A percentile compares a stretch with the other conserved stretches of the same genome.
Evolutionary conservation across 2,797 vertebrate genomes (phyloP).

Genomic region (Gadopsis bispinosus): DNA sequence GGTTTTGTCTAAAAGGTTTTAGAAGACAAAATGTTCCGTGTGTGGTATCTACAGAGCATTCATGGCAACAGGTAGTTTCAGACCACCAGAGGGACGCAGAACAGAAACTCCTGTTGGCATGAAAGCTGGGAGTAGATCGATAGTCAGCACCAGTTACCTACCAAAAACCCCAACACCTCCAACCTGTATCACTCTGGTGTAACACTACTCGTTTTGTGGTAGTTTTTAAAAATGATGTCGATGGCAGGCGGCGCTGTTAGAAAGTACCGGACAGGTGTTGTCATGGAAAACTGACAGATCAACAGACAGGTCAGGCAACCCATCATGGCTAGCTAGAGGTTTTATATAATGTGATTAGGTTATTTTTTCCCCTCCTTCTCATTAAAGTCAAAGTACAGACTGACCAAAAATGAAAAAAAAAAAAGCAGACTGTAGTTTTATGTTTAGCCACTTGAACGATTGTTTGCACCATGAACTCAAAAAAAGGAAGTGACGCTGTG

Average conservation of each 20-base stretch:
- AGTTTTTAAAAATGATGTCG: slow-evolving; percentile 14
- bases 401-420: slow-evolving; percentile 18
- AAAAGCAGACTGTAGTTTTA: slow-evolving; percentile 43
- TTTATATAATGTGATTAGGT: slow-evolving; percentile 38
- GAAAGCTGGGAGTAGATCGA: not conserved
- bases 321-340: not conserved
- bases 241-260: slow-evolving; percentile 1
- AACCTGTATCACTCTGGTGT: not conserved
- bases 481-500: slow-evolving; percentile 9
- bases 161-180: not conserved
- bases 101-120: slow-evolving; percentile 25
- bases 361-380: not conserved
- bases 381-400: slow-evolving; percentile 26
- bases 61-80: not conserved
- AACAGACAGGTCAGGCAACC: slow-evolving; percentile 10
- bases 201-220: not conserved
- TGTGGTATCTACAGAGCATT: slow-evolving; percentile 3
- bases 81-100: not conserved
- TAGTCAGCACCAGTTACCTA: slow-evolving; percentile 31
- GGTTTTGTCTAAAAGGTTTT: not conserved
- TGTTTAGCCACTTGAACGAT: slow-evolving; percentile 56
- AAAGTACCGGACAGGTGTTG: slow-evolving; percentile 21
- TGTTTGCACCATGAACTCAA: not conserved
- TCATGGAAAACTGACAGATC: slow-evolving; percentile 36
- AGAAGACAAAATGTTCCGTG: slow-evolving; percentile 1